Percentiles rank a stretch among this genome's conserved stretches.
phyloP scores from a whole-genome alignment of 2,888 invertebrate genomes.

The Carterocephalus palaemon region DNA sequence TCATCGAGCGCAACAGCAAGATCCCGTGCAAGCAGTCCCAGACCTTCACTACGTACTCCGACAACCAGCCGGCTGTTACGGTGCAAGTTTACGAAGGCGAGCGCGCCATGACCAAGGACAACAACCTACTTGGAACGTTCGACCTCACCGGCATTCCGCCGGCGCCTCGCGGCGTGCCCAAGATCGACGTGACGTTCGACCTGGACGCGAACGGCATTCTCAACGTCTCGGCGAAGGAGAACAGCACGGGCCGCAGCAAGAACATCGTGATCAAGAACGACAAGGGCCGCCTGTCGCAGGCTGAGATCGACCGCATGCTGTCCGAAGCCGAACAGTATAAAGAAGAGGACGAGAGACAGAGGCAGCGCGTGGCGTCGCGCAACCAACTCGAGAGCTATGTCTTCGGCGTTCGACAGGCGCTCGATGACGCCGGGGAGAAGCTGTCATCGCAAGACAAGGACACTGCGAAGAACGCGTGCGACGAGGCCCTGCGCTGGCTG shows the following conservation, averaged over 20 bases:
- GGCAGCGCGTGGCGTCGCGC: constrained; percentile 81
- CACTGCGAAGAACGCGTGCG: constrained; percentile 66
- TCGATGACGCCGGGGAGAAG: constrained; percentile 80
- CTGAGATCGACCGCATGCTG: constrained; percentile 86
- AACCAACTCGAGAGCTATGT: constrained; percentile 86
- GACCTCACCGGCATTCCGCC: constrained; percentile 85
- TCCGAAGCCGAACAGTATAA: constrained; percentile 50
- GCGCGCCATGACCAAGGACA: constrained; percentile 84
- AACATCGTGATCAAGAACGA: constrained; percentile 87
- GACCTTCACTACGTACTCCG: constrained; percentile 85
- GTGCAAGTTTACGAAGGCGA: constrained; percentile 85
- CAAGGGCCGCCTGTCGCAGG: constrained; percentile 84
- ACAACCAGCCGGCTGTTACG: constrained; percentile 84
- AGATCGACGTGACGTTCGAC: constrained; percentile 85
- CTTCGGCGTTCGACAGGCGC: constrained; percentile 83
- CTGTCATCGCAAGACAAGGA: constrained; percentile 81
- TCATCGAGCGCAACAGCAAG: constrained; percentile 81
- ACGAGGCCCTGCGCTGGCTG: constrained; percentile 83
- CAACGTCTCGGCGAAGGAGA: constrained; percentile 85
- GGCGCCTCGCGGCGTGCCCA: constrained; percentile 82
- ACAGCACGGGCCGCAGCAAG: constrained; percentile 79
- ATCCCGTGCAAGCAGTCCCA: constrained; percentile 82
- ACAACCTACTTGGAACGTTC: constrained; percentile 81
- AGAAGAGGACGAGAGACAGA: constrained; percentile 83
- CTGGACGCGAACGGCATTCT: constrained; percentile 89